Percentiles rank a stretch among this genome's conserved stretches.
These are phyloP conservation scores for Tipula unca DNA, from an alignment of 2,888 invertebrate species.

Conservation along the genomic window DNA sequence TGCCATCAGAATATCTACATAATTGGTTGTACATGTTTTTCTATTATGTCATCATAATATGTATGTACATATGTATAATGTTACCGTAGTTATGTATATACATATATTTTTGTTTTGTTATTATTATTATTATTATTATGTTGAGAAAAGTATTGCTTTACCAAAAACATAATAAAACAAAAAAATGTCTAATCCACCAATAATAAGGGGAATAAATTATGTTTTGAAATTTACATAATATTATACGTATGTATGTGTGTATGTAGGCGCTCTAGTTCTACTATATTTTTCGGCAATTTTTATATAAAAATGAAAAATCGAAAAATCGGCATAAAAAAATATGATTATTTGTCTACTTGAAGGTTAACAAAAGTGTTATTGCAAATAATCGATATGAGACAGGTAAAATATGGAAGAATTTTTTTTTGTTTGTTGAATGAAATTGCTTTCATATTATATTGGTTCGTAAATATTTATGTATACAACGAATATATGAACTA, in stretches of 20 bases:
- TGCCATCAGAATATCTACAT: conserved; percentile 14
- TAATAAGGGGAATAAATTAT: background rate
- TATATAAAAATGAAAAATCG: background rate
- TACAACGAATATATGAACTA: too few species aligned
- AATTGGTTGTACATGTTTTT: background rate
- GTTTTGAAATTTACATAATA: too few species aligned
- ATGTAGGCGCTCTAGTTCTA: background rate
- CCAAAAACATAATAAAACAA: background rate
- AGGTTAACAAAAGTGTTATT: background rate
- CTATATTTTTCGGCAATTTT: background rate
- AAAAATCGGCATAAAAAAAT: background rate
- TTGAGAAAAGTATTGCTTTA: background rate
- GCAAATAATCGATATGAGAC: background rate
- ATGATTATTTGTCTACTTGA: background rate
- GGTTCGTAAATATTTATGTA: too few species aligned
- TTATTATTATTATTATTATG: background rate
- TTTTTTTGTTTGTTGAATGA: too few species aligned
- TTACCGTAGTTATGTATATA: background rate
- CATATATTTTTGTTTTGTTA: background rate
- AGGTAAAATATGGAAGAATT: too few species aligned
- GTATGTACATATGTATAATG: background rate
- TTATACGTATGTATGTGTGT: too few species aligned
- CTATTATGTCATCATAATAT: conserved; percentile 9
- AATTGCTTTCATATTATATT: too few species aligned
- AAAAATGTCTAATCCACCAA: background rate